These are phyloP conservation scores for Tiliacea citrago DNA, from an alignment of 2,888 invertebrate species.

Conservation along the genomic window DNA sequence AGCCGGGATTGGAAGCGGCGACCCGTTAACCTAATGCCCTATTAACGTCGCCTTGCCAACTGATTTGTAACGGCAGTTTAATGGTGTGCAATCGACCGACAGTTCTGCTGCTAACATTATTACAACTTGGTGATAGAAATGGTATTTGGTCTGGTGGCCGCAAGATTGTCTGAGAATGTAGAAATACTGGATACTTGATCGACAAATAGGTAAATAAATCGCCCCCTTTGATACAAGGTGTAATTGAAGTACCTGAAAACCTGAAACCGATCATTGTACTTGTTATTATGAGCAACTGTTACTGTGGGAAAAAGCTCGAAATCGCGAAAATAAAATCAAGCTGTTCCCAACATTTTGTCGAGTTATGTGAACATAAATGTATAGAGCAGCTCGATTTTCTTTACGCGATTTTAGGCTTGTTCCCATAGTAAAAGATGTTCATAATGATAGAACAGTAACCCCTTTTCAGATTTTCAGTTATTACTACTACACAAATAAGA, in stretches of 20 bases:
- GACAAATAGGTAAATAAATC: neutral
- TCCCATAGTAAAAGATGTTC: no score
- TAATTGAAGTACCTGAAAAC: neutral
- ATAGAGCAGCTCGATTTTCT: neutral
- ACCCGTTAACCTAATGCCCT: slow-evolving; percentile 59
- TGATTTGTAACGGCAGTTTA: slow-evolving; percentile 62
- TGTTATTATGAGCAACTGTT: neutral
- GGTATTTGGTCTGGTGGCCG: neutral
- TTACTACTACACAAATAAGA: neutral
- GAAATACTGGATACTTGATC: neutral
- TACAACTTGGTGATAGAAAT: slow-evolving; percentile 3
- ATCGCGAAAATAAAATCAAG: neutral
- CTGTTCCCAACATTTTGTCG: neutral
- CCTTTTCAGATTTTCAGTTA: neutral
- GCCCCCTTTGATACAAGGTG: neutral
- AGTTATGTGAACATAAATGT: neutral
- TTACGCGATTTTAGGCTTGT: neutral
- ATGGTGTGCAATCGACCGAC: slow-evolving; percentile 44
- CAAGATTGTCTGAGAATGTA: slow-evolving; percentile 16
- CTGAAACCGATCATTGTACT: neutral
- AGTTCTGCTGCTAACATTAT: slow-evolving; percentile 45
- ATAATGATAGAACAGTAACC: neutral
- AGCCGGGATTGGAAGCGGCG: slow-evolving; percentile 57
- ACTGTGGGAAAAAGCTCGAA: neutral
- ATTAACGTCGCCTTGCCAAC: slow-evolving; percentile 63